Evolutionary conservation across 2,888 invertebrate genomes (phyloP).

Genomic region (Caenorhabditis afra): DNA sequence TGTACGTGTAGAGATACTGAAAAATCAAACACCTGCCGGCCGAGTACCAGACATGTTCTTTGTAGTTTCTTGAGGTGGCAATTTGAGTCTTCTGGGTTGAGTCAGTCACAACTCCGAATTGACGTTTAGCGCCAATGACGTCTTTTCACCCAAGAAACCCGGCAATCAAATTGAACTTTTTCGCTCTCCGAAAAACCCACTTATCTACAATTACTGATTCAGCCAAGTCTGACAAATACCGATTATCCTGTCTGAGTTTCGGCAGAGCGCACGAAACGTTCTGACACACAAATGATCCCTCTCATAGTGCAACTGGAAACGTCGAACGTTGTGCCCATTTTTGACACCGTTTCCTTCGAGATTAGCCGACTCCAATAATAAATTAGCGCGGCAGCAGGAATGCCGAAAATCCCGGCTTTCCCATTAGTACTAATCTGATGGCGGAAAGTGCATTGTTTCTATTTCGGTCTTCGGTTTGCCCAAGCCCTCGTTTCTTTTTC

Average conservation of each 20-base stretch:
- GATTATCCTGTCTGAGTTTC: too few species aligned
- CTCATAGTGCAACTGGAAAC: too few species aligned
- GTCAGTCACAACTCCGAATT: constrained; percentile 35
- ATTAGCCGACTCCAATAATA: not conserved
- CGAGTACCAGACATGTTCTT: constrained; percentile 24
- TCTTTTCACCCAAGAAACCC: constrained; percentile 1
- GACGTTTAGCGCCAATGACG: constrained; percentile 21
- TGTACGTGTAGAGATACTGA: not conserved
- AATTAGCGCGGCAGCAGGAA: constrained; percentile 21
- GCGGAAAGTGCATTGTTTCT: constrained; percentile 50
- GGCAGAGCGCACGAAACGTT: too few species aligned
- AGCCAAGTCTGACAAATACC: too few species aligned
- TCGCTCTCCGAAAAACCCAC: not conserved
- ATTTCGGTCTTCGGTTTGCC: constrained; percentile 14
- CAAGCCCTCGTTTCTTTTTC: too few species aligned
- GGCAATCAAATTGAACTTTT: constrained; percentile 35
- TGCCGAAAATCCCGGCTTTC: constrained; percentile 31
- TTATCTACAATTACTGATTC: not conserved
- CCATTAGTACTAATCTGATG: constrained; percentile 19
- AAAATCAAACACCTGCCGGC: constrained; percentile 32
- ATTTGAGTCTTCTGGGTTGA: constrained; percentile 10
- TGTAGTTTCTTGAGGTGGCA: constrained; percentile 27
- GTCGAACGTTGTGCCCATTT: too few species aligned
- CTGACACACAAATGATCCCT: not conserved
- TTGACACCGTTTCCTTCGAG: too few species aligned